Percentiles rank a stretch among this genome's conserved stretches.
These are phyloP conservation scores for Silurus lanzhouensis DNA, from an alignment of 2,797 vertebrate species.

Conservation along the genomic window DNA sequence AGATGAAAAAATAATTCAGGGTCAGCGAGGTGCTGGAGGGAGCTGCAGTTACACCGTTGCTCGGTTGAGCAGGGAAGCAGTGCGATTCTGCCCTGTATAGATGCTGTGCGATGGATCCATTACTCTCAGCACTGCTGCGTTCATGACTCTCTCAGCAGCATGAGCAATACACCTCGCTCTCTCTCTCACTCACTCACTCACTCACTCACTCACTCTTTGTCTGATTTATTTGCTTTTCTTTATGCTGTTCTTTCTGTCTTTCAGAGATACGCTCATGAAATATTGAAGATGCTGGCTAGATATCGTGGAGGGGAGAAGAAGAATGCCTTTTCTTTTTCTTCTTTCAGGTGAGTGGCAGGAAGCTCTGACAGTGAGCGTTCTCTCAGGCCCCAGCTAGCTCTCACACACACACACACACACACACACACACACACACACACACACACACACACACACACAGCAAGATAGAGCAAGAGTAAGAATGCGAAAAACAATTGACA, in stretches of 20 bases:
- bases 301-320: constrained; percentile 45
- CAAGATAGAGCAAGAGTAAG: too few relatives aligned
- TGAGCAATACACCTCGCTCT: background rate
- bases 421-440: background rate
- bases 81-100: background rate
- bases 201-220: constrained; percentile 15
- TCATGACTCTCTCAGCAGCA: background rate
- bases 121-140: background rate
- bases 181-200: background rate
- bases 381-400: background rate
- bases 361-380: constrained; percentile 32
- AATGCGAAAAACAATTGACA: too few relatives aligned
- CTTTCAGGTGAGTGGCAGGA: constrained; percentile 51
- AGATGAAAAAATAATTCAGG: background rate
- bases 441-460: too few relatives aligned
- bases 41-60: background rate
- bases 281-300: constrained; percentile 63
- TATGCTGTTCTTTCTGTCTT: constrained; percentile 37
- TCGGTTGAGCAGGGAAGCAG: background rate
- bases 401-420: background rate
- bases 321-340: constrained; percentile 47
- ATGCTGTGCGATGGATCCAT: background rate
- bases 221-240: constrained; percentile 41
- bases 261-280: constrained; percentile 57
- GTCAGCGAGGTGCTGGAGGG: background rate